Evolutionary conservation across 2,113 vertebrate species (phyloP).

Genomic region (Hippocampus abdominalis): DNA sequence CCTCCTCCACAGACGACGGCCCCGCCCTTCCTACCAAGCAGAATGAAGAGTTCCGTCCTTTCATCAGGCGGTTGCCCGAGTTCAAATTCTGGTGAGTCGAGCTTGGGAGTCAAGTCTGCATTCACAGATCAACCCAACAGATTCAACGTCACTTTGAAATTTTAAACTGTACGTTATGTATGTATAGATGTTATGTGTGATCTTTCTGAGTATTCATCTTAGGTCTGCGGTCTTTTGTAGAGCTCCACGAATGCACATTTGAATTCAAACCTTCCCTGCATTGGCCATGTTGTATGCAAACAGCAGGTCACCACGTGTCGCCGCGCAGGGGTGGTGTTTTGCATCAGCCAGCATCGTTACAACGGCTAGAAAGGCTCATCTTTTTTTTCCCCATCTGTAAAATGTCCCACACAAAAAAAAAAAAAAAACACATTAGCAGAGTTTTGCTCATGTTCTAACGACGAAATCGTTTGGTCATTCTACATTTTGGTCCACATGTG

Average conservation of each 20-base stretch:
- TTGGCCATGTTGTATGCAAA: slow-evolving; percentile 9
- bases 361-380: neutral
- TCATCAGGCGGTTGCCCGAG: slow-evolving; percentile 96
- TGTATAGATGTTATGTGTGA: neutral
- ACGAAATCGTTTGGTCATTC: neutral
- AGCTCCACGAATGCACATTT: neutral
- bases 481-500: neutral
- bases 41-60: slow-evolving; percentile 97
- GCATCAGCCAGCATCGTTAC: neutral
- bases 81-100: slow-evolving; percentile 94
- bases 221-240: neutral
- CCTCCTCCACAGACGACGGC: slow-evolving; percentile 81
- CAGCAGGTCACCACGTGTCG: neutral
- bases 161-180: neutral
- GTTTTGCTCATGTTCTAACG: neutral
- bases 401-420: neutral
- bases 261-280: neutral
- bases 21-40: slow-evolving; percentile 95
- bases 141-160: neutral
- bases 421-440: neutral
- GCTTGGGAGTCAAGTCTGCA: neutral
- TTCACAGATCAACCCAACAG: neutral
- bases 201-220: neutral
- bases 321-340: slow-evolving; percentile 19
- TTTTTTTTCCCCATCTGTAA: neutral